Conservation (phyloP, 2,888 invertebrate species). For the Pollenia griseotomentosa region DNA sequence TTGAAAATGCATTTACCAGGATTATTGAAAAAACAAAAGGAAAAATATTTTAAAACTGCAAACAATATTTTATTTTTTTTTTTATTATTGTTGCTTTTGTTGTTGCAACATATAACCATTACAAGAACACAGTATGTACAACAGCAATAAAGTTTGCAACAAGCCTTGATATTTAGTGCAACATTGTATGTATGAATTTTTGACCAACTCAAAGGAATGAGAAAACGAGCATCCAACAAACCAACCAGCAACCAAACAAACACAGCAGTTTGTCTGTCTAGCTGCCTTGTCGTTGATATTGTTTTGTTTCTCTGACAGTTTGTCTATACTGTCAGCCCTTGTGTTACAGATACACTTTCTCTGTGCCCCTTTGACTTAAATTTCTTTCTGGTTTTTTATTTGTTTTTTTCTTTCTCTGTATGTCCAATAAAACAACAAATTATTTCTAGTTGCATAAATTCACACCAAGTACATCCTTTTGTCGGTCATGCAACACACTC, state of each 20-base stretch:
- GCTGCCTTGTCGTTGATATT: constrained; percentile 3
- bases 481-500: constrained; percentile 43
- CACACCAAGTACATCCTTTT: constrained; percentile 64
- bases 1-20: constrained; percentile 51
- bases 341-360: constrained; percentile 10
- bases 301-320: constrained; percentile 32
- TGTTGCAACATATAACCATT: constrained; percentile 51
- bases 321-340: constrained; percentile 30
- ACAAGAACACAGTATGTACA: constrained; percentile 15
- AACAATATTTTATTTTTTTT: constrained; percentile 42
- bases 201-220: constrained; percentile 39
- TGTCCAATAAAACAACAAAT: constrained; percentile 60
- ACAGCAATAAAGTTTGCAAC: constrained; percentile 52
- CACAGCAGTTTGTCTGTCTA: constrained; percentile 21
- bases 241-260: neutral
- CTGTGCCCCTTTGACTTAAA: neutral
- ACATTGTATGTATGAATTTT: constrained; percentile 41
- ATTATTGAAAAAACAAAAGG: constrained; percentile 44
- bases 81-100: constrained; percentile 38
- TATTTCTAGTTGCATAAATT: constrained; percentile 70
- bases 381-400: neutral
- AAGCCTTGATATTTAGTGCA: constrained; percentile 66
- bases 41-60: constrained; percentile 41
- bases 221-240: neutral
- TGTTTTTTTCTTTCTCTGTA: neutral